Evolutionary conservation across 1,140 invertebrate genomes (phyloP).

Genomic region (Pantala flavescens): DNA sequence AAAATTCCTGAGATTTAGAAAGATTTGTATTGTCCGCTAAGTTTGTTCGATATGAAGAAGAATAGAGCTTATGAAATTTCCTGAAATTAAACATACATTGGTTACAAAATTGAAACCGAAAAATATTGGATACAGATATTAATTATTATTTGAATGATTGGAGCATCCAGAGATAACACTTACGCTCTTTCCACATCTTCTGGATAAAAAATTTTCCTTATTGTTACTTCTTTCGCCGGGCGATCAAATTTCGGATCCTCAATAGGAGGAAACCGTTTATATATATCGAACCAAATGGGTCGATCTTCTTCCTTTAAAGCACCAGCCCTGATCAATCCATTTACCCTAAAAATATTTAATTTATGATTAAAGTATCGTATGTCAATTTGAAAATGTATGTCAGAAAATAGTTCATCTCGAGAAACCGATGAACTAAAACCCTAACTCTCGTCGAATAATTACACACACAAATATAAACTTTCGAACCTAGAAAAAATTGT

Average conservation of each 20-base stretch:
- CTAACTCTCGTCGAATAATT: too few relatives aligned
- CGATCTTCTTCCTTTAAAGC: slow-evolving; percentile 64
- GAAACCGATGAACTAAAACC: too few relatives aligned
- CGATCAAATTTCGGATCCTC: slow-evolving; percentile 61
- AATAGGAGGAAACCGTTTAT: slow-evolving; percentile 75
- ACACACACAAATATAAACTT: too few relatives aligned
- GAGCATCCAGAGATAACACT: slow-evolving; percentile 28
- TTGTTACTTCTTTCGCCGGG: slow-evolving; percentile 41
- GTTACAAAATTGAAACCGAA: neutral
- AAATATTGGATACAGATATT: neutral
- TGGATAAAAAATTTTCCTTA: slow-evolving; percentile 66
- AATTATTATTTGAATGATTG: neutral
- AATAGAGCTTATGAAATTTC: neutral
- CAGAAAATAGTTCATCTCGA: too few relatives aligned
- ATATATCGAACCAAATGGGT: slow-evolving; percentile 85
- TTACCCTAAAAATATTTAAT: slow-evolving; percentile 47
- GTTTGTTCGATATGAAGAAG: neutral
- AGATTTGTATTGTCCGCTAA: neutral
- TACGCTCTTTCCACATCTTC: slow-evolving; percentile 81
- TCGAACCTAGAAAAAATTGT: slow-evolving; percentile 56
- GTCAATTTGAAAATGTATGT: neutral
- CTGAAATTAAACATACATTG: neutral
- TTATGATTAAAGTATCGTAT: neutral
- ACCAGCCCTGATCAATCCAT: slow-evolving; percentile 60
- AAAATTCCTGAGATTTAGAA: neutral